phyloP scores from a whole-genome alignment of 1,140 invertebrate species.

The Pseudomyrmex dendroicus region DNA sequence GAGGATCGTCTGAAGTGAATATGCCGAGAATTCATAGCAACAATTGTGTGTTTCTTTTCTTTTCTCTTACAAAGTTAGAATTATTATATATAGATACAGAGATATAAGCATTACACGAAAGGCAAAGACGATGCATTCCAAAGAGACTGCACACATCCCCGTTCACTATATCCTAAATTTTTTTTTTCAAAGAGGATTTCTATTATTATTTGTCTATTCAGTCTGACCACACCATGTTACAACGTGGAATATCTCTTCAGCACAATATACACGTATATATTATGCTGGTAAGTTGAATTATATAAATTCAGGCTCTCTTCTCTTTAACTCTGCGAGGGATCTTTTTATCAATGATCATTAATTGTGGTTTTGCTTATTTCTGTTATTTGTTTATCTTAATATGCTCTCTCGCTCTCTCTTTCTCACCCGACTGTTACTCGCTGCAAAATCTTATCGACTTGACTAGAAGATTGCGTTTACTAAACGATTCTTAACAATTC shows the following conservation, averaged over 20 bases:
- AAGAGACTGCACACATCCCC: constrained; percentile 31
- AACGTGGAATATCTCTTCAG: constrained; percentile 71
- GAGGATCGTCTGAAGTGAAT: constrained; percentile 18
- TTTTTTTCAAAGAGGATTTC: constrained; percentile 62
- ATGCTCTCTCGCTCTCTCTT: constrained; percentile 13
- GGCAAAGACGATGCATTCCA: constrained; percentile 49
- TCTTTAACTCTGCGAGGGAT: constrained; percentile 69
- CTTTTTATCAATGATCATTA: constrained; percentile 63
- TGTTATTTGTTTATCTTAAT: constrained; percentile 4
- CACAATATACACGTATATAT: constrained; percentile 57
- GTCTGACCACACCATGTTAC: constrained; percentile 72
- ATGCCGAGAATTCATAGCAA: constrained; percentile 41
- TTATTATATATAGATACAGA: constrained; percentile 48
- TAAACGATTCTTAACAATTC: constrained; percentile 79
- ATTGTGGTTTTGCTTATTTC: constrained; percentile 28
- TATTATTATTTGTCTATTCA: constrained; percentile 71
- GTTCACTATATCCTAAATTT: constrained; percentile 40
- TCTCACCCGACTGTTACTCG: neutral
- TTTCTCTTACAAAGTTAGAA: constrained; percentile 37
- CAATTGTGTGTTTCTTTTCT: constrained; percentile 21
- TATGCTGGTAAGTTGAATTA: constrained; percentile 69
- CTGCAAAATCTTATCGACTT: constrained; percentile 71
- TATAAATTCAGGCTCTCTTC: constrained; percentile 70
- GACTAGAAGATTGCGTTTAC: constrained; percentile 83
- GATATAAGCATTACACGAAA: constrained; percentile 65